Conservation (phyloP, 1,140 invertebrate species). For the Macrotrachela quadricornifera region DNA sequence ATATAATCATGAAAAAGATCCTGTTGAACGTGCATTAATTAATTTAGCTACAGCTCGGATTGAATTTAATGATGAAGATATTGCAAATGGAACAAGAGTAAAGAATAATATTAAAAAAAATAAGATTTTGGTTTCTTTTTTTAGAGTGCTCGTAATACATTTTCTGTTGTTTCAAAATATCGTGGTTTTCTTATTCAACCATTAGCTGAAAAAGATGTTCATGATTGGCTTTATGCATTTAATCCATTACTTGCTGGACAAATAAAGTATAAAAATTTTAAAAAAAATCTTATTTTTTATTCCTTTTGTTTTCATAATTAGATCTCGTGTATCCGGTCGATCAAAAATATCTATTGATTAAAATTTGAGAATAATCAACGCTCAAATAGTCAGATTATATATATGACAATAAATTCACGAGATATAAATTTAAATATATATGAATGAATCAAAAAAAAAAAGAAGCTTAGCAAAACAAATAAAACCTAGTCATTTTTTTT, state of each 20-base stretch:
- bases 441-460: too few relatives aligned
- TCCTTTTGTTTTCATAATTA: too few relatives aligned
- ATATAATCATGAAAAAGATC: constrained; percentile 90
- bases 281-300: background rate
- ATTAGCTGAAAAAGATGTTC: constrained; percentile 79
- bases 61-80: constrained; percentile 62
- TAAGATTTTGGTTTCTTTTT: too few relatives aligned
- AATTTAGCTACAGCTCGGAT: constrained; percentile 86
- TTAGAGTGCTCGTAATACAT: constrained; percentile 35
- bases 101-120: too few relatives aligned
- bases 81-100: constrained; percentile 16
- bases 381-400: too few relatives aligned
- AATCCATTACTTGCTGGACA: constrained; percentile 93
- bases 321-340: too few relatives aligned
- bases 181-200: constrained; percentile 85
- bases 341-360: too few relatives aligned
- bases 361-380: too few relatives aligned
- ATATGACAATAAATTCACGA: too few relatives aligned
- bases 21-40: constrained; percentile 80
- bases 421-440: too few relatives aligned
- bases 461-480: too few relatives aligned
- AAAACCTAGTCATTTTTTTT: too few relatives aligned
- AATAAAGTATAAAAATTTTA: constrained; percentile 35
- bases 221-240: constrained; percentile 97
- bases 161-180: constrained; percentile 82